Conservation (phyloP, 2,797 vertebrate genomes). For the Pogoniulus pusillus region DNA sequence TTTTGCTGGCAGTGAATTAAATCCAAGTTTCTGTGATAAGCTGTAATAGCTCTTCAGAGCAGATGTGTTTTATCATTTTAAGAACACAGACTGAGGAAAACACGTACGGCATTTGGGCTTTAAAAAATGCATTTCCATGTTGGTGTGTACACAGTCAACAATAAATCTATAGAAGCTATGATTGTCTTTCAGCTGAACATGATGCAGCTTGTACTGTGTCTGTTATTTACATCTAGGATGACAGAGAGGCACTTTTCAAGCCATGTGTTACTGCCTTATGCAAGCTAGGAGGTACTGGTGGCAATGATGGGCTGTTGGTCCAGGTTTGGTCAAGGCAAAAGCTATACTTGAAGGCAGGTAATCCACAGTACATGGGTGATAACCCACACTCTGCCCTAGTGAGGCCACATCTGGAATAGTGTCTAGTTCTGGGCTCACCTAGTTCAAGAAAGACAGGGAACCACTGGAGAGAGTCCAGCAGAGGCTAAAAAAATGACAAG, state of each 20-base stretch:
- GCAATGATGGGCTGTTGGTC: neutral
- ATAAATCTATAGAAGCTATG: conserved; percentile 11
- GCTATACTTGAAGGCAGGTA: neutral
- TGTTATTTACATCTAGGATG: neutral
- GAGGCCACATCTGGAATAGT: no score
- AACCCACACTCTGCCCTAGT: neutral
- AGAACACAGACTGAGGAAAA: conserved; percentile 29
- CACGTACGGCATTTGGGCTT: neutral
- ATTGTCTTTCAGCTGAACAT: neutral
- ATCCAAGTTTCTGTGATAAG: conserved; percentile 52
- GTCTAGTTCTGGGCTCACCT: no score
- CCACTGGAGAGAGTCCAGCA: no score
- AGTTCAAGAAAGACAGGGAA: no score
- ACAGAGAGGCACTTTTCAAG: conserved; percentile 5
- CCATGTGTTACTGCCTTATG: neutral
- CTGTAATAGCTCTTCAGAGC: conserved; percentile 53
- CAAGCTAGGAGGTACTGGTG: neutral
- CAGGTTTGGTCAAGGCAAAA: neutral
- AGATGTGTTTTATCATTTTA: conserved; percentile 68
- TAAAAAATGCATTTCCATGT: conserved; percentile 19
- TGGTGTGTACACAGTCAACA: conserved; percentile 29
- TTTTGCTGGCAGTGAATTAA: conserved; percentile 53
- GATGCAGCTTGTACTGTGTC: neutral
- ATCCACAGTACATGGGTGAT: neutral
- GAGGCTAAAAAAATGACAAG: no score